Evolutionary conservation across 2,113 vertebrate species (phyloP).

Genomic region (Vidua chalybeata): DNA sequence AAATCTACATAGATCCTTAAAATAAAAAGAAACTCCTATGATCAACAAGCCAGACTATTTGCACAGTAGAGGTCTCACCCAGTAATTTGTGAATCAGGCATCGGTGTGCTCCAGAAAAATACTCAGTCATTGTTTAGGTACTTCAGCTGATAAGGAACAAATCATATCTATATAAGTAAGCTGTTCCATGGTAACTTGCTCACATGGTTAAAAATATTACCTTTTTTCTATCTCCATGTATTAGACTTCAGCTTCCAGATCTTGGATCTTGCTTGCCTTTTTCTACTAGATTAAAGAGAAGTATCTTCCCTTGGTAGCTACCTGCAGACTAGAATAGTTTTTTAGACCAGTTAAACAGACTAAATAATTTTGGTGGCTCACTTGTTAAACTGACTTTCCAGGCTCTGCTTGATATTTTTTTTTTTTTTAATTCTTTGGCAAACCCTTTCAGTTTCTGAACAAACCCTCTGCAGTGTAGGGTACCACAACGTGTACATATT

Average conservation of each 20-base stretch:
- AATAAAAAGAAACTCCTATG: neutral
- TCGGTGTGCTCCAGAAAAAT: neutral
- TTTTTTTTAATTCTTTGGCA: neutral
- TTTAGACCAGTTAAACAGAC: neutral
- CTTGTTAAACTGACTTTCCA: neutral
- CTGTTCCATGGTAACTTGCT: neutral
- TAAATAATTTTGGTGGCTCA: neutral
- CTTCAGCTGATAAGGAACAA: neutral
- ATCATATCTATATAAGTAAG: neutral
- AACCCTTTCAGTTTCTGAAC: neutral
- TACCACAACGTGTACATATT: neutral
- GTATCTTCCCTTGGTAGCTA: neutral
- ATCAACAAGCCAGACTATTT: neutral
- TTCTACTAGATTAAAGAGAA: neutral
- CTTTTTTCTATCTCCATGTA: neutral
- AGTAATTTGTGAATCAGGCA: neutral
- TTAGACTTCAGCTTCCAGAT: neutral
- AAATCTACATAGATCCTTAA: neutral
- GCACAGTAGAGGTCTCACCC: neutral
- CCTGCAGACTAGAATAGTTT: neutral
- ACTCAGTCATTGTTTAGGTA: neutral
- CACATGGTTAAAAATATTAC: neutral
- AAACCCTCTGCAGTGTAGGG: neutral
- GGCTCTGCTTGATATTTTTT: neutral
- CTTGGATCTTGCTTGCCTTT: neutral